phyloP scores from a whole-genome alignment of 1,140 invertebrate species.

The Cecropterus lyciades region DNA sequence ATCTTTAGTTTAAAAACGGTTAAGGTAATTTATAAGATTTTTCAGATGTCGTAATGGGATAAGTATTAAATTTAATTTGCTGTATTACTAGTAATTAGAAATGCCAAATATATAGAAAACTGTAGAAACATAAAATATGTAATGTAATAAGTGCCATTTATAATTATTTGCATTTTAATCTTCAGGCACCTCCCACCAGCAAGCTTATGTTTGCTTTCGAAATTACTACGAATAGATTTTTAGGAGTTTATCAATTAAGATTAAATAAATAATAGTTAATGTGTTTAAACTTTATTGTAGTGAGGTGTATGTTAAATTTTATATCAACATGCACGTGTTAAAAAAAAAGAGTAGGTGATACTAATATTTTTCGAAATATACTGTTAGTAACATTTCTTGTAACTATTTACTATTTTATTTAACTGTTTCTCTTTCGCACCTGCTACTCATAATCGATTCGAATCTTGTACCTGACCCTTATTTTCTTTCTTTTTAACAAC shows the following conservation, averaged over 20 bases:
- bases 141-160: slow-evolving; percentile 3
- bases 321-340: too few species aligned
- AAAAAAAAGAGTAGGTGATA: neutral
- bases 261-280: too few species aligned
- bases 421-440: neutral
- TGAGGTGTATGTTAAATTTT: too few species aligned
- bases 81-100: too few species aligned
- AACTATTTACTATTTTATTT: neutral
- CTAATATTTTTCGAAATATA: neutral
- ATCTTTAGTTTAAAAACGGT: too few species aligned
- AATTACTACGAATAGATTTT: too few species aligned
- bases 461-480: slow-evolving; percentile 58
- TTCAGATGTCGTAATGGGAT: too few species aligned
- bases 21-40: too few species aligned
- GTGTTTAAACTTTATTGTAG: too few species aligned
- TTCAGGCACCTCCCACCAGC: neutral
- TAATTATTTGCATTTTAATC: neutral
- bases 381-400: neutral
- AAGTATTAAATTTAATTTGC: too few species aligned
- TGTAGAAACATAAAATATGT: neutral
- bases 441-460: slow-evolving; percentile 13
- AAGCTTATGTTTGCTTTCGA: too few species aligned
- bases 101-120: neutral
- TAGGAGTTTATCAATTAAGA: too few species aligned
- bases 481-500: slow-evolving; percentile 42